These are phyloP conservation scores for Asteroscopus sphinx DNA, from an alignment of 2,888 invertebrate genomes.

Conservation along the genomic window DNA sequence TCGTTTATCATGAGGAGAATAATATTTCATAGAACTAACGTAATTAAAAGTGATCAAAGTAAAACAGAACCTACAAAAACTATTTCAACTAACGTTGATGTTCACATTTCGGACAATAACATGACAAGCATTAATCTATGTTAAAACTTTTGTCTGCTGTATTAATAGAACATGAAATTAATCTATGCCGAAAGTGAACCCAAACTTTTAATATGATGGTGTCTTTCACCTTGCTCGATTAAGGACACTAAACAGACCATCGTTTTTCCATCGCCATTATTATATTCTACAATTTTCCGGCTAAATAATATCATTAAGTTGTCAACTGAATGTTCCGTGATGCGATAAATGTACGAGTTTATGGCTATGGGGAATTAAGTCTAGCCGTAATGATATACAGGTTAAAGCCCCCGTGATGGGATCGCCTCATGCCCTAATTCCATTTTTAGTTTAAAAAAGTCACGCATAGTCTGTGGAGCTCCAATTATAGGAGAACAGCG, in stretches of 20 bases:
- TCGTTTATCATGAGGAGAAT: too few species aligned
- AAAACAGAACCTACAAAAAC: too few species aligned
- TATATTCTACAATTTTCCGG: slow-evolving; percentile 6
- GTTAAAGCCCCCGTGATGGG: slow-evolving; percentile 29
- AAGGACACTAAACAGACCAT: slow-evolving; percentile 14
- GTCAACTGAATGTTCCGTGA: slow-evolving; percentile 27
- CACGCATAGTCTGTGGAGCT: slow-evolving; percentile 2
- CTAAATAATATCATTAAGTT: slow-evolving; percentile 29
- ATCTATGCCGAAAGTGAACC: background rate
- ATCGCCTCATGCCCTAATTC: slow-evolving; percentile 23
- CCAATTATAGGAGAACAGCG: background rate
- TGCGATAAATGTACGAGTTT: slow-evolving; percentile 19
- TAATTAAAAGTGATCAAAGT: too few species aligned
- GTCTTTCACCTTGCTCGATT: slow-evolving; percentile 11
- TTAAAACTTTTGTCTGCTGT: too few species aligned
- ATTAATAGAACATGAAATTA: background rate
- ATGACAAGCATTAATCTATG: too few species aligned
- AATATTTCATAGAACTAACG: too few species aligned
- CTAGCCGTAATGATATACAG: slow-evolving; percentile 31
- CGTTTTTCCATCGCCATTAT: slow-evolving; percentile 6
- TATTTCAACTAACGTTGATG: too few species aligned
- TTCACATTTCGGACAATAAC: too few species aligned
- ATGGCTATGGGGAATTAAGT: slow-evolving; percentile 15
- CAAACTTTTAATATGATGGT: slow-evolving; percentile 1
- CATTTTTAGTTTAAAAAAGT: slow-evolving; percentile 24